Evolutionary conservation across 1,140 invertebrate species (phyloP).

Genomic region (Musca domestica): DNA sequence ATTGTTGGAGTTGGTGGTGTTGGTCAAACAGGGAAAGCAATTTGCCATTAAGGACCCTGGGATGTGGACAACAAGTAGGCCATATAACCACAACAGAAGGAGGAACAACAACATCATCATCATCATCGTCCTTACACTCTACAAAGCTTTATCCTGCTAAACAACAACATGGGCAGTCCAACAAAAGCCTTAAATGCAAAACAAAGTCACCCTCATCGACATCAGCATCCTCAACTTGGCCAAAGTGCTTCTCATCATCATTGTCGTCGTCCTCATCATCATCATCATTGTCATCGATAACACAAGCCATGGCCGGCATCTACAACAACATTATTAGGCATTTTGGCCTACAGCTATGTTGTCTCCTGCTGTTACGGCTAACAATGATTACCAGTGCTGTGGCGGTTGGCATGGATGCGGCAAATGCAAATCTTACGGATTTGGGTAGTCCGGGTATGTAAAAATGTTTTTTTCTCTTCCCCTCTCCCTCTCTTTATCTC

Average conservation of each 20-base stretch:
- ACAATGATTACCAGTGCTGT: not conserved
- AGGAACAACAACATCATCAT: constrained; percentile 13
- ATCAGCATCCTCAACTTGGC: not conserved
- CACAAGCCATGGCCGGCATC: not conserved
- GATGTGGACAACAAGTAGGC: not conserved
- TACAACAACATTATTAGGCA: constrained; percentile 20
- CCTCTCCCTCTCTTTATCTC: too few relatives aligned
- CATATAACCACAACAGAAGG: not conserved
- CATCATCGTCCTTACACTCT: too few relatives aligned
- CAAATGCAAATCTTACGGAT: constrained; percentile 49
- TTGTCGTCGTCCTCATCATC: not conserved
- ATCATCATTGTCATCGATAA: too few relatives aligned
- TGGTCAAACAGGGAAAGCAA: not conserved
- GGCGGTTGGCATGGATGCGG: constrained; percentile 24
- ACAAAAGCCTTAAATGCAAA: constrained; percentile 28
- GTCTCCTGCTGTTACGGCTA: constrained; percentile 21
- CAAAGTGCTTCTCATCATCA: not conserved
- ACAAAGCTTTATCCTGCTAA: not conserved
- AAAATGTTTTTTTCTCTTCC: too few relatives aligned
- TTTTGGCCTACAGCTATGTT: constrained; percentile 14
- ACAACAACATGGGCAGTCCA: constrained; percentile 15
- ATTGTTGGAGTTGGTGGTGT: constrained; percentile 5
- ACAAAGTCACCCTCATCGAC: constrained; percentile 30
- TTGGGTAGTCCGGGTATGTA: constrained; percentile 52
- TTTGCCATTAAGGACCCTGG: not conserved